phyloP scores from a whole-genome alignment of 2,113 vertebrate genomes.

The Platichthys flesus region DNA sequence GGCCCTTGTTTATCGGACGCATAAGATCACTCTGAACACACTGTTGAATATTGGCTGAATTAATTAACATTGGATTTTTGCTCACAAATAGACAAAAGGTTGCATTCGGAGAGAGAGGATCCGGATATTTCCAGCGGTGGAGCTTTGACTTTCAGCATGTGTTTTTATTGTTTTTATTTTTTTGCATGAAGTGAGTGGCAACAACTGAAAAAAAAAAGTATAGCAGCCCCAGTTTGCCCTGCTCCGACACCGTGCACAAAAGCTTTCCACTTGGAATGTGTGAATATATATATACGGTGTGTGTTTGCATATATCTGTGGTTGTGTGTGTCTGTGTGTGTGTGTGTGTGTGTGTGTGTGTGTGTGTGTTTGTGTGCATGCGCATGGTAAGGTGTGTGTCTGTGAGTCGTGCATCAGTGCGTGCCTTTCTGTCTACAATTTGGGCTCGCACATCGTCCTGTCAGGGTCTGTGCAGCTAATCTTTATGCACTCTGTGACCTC shows the following conservation, averaged over 20 bases:
- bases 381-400: slow-evolving; percentile 13
- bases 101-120: not conserved
- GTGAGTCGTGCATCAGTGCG: slow-evolving; percentile 27
- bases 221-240: slow-evolving; percentile 20
- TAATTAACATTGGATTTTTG: slow-evolving; percentile 24
- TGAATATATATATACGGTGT: not conserved
- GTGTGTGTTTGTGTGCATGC: not conserved
- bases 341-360: not conserved
- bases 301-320: not conserved
- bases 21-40: slow-evolving; percentile 5
- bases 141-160: slow-evolving; percentile 18
- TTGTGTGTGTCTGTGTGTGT: slow-evolving; percentile 12
- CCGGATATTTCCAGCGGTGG: not conserved
- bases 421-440: slow-evolving; percentile 85
- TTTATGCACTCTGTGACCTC: slow-evolving; percentile 99
- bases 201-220: slow-evolving; percentile 34
- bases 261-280: slow-evolving; percentile 26
- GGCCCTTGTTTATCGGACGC: slow-evolving; percentile 14
- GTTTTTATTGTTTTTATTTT: slow-evolving; percentile 19
- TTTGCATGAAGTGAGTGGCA: slow-evolving; percentile 17
- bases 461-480: slow-evolving; percentile 97
- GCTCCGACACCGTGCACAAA: slow-evolving; percentile 17
- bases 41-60: slow-evolving; percentile 20
- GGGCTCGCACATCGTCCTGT: slow-evolving; percentile 86
- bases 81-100: slow-evolving; percentile 50